phyloP scores from a whole-genome alignment of 2,888 invertebrate species.

The Masnerella sp. region DNA sequence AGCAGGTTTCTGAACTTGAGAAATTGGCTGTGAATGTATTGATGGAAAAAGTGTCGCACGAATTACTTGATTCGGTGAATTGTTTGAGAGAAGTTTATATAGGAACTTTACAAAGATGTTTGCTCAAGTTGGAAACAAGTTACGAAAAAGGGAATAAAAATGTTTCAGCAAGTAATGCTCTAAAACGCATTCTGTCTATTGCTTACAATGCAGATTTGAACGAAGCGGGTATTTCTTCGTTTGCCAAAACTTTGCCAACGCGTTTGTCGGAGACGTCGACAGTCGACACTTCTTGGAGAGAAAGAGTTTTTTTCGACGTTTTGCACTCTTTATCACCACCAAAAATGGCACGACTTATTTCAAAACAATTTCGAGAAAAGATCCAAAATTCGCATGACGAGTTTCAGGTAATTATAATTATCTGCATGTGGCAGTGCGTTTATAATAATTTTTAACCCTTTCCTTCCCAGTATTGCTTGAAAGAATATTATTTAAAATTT shows the following conservation, averaged over 20 bases:
- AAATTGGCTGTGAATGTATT: slow-evolving; percentile 86
- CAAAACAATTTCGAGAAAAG: slow-evolving; percentile 86
- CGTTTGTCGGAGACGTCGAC: not conserved
- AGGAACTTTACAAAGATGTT: slow-evolving; percentile 88
- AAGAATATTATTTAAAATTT: too few species aligned
- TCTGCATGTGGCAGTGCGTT: too few species aligned
- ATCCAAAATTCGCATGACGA: slow-evolving; percentile 71
- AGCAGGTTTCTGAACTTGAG: slow-evolving; percentile 69
- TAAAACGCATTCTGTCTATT: slow-evolving; percentile 82
- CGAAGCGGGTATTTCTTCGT: not conserved
- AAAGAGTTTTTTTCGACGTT: slow-evolving; percentile 84
- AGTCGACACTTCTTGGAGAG: slow-evolving; percentile 81
- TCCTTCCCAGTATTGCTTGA: too few species aligned
- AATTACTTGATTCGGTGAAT: slow-evolving; percentile 88
- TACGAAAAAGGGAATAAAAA: slow-evolving; percentile 80
- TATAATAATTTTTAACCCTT: not conserved
- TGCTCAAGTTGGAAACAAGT: slow-evolving; percentile 82
- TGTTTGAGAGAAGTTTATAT: slow-evolving; percentile 89
- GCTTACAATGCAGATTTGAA: slow-evolving; percentile 13
- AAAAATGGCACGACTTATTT: slow-evolving; percentile 85
- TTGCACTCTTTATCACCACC: slow-evolving; percentile 84
- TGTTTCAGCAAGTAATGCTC: slow-evolving; percentile 83
- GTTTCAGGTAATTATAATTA: slow-evolving; percentile 19
- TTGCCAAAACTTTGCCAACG: slow-evolving; percentile 1
- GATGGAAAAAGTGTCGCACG: slow-evolving; percentile 86